Percentiles rank a stretch among this genome's conserved stretches.
Conservation (phyloP, 2,797 vertebrate genomes). For the Hydrophis major region DNA sequence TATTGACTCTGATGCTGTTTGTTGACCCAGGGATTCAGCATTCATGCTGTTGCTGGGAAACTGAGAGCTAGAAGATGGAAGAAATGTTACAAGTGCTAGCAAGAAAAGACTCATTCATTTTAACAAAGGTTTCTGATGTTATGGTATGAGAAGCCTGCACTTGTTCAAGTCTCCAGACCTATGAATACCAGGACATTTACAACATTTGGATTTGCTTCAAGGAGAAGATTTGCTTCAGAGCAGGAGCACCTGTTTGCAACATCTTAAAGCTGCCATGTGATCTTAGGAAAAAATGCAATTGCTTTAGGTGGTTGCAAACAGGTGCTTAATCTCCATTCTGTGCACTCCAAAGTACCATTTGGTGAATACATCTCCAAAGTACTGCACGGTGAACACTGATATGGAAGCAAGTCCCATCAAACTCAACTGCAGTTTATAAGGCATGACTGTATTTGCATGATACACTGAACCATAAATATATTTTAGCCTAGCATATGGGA, state of each 20-base stretch:
- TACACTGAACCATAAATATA: background rate
- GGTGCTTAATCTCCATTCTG: background rate
- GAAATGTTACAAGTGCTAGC: conserved; percentile 37
- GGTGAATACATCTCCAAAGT: background rate
- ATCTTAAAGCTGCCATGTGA: background rate
- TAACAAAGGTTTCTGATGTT: background rate
- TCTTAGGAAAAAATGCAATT: background rate
- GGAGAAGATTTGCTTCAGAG: background rate
- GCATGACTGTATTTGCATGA: background rate
- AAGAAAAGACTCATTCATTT: conserved; percentile 35
- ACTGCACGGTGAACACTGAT: background rate
- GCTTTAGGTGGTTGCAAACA: background rate
- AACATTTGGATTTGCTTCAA: background rate
- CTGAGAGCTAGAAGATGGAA: conserved; percentile 52
- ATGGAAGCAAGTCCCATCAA: background rate
- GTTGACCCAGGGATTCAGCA: conserved; percentile 44
- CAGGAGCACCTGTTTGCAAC: background rate
- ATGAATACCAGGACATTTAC: background rate
- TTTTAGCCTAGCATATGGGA: background rate
- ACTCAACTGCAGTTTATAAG: background rate
- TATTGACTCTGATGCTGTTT: conserved; percentile 37
- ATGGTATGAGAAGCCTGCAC: background rate
- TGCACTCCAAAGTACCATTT: background rate
- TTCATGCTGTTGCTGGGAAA: conserved; percentile 67
- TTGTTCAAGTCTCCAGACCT: background rate